These are phyloP conservation scores for Ondatra zibethicus DNA, from an alignment of 2,113 vertebrate species.

Conservation along the genomic window DNA sequence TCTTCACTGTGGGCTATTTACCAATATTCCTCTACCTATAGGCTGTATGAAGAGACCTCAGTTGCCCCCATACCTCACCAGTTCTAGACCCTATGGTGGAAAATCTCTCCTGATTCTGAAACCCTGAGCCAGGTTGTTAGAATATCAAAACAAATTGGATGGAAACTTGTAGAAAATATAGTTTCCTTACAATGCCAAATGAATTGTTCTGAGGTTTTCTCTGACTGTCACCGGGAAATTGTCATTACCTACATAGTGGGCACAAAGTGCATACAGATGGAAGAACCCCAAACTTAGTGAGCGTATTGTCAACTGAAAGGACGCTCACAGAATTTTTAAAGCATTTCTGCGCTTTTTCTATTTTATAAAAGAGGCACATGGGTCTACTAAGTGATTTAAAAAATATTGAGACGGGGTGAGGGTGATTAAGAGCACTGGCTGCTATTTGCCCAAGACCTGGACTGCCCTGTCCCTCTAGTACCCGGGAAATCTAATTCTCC, in stretches of 20 bases:
- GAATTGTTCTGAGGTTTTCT: neutral
- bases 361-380: neutral
- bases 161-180: too few species aligned
- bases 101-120: neutral
- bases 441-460: neutral
- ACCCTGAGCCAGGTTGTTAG: neutral
- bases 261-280: accelerated
- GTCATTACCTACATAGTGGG: neutral
- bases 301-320: neutral
- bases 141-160: neutral
- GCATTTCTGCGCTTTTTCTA: neutral
- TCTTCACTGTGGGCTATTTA: accelerated
- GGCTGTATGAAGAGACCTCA: neutral
- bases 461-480: neutral
- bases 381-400: neutral
- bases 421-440: neutral
- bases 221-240: neutral
- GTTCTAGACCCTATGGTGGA: neutral
- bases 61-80: accelerated
- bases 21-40: neutral
- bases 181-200: neutral
- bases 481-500: neutral
- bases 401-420: neutral
- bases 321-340: neutral
- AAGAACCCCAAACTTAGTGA: neutral